Evolutionary conservation across 2,113 vertebrate genomes (phyloP).

Genomic region (Glaucidium brasilianum): DNA sequence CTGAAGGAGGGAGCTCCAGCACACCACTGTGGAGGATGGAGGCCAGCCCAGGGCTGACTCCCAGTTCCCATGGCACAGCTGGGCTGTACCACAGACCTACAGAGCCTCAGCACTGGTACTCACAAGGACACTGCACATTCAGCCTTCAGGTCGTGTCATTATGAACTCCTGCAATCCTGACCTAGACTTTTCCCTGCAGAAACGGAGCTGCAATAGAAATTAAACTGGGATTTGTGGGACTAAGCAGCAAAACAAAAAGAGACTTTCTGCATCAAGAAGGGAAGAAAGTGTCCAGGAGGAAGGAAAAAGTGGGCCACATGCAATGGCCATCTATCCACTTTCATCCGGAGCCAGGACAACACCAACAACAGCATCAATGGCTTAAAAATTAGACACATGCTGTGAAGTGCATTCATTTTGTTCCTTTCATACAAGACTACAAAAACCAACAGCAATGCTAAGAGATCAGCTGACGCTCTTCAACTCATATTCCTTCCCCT

Average conservation of each 20-base stretch:
- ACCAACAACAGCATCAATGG: not conserved
- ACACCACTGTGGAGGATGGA: not conserved
- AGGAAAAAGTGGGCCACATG: not conserved
- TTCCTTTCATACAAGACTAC: not conserved
- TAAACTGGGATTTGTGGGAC: not conserved
- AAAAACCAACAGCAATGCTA: not conserved
- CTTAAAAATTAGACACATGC: not conserved
- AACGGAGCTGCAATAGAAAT: not conserved
- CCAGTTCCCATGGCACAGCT: not conserved
- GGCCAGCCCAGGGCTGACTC: not conserved
- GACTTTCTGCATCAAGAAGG: not conserved
- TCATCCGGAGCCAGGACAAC: not conserved
- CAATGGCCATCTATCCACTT: not conserved
- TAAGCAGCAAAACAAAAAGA: not conserved
- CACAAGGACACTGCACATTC: not conserved
- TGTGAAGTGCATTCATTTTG: not conserved
- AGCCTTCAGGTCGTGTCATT: not conserved
- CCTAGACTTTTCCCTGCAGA: not conserved
- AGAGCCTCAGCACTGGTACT: not conserved
- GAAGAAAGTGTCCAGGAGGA: not conserved
- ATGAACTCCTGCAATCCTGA: not conserved
- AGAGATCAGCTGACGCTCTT: not conserved
- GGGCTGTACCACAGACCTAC: accelerated
- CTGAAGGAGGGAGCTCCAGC: not conserved
- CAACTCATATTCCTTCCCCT: not conserved